Evolutionary conservation across 2,797 vertebrate genomes (phyloP).

Genomic region (Limnodromus scolopaceus): DNA sequence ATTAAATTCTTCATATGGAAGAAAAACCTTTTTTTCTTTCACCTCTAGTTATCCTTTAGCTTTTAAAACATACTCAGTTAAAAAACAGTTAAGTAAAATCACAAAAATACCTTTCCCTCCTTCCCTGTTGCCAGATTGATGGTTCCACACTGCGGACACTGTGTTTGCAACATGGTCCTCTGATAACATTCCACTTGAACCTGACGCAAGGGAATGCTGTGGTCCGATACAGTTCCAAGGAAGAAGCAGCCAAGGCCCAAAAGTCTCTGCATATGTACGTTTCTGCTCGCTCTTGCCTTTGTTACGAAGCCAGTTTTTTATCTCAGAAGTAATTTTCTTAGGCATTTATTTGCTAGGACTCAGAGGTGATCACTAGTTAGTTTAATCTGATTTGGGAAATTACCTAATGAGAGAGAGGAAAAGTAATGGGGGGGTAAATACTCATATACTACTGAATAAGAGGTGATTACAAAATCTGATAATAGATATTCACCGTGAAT

Average conservation of each 20-base stretch:
- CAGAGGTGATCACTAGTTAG: not conserved
- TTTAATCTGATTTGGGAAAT: not conserved
- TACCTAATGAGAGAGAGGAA: not conserved
- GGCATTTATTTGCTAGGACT: not conserved
- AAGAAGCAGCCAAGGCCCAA: slow-evolving; percentile 97
- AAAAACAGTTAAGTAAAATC: not conserved
- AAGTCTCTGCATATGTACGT: slow-evolving; percentile 98
- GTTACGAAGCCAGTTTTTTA: not conserved
- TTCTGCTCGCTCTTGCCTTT: not conserved
- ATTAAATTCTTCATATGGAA: not conserved
- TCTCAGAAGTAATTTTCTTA: not conserved
- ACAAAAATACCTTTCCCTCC: not conserved
- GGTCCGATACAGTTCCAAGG: slow-evolving; percentile 98
- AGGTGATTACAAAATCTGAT: not conserved
- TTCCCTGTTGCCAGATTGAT: slow-evolving; percentile 85
- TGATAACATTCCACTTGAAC: slow-evolving; percentile 99
- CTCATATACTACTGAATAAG: not conserved
- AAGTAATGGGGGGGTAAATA: not conserved
- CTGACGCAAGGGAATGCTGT: slow-evolving; percentile 98
- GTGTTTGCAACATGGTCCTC: slow-evolving; percentile 96
- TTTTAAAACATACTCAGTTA: not conserved
- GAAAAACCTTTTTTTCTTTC: not conserved
- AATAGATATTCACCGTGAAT: not conserved
- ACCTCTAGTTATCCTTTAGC: not conserved
- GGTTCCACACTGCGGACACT: slow-evolving; percentile 95